phyloP scores from a whole-genome alignment of 2,797 vertebrate species.

The Halcyon smyrnensis region DNA sequence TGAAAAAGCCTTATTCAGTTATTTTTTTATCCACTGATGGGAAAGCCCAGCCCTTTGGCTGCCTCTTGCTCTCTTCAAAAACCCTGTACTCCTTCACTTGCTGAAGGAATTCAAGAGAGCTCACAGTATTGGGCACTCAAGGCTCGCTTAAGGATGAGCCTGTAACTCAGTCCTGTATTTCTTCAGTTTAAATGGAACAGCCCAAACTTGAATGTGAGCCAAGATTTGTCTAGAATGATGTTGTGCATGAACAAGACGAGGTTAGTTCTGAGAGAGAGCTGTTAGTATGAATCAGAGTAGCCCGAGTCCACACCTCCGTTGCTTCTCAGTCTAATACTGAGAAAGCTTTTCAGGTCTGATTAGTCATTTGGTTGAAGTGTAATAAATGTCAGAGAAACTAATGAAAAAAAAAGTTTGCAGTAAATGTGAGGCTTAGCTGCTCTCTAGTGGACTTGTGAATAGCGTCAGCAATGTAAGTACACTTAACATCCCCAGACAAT shows the following conservation, averaged over 20 bases:
- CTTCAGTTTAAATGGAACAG: background rate
- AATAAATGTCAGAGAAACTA: conserved; percentile 62
- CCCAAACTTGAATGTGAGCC: background rate
- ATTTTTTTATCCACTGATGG: background rate
- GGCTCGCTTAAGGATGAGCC: background rate
- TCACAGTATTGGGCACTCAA: background rate
- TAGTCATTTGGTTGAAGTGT: conserved; percentile 68
- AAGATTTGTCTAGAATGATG: background rate
- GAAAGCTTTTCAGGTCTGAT: conserved; percentile 75
- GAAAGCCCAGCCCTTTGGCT: background rate
- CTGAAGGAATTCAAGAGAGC: background rate
- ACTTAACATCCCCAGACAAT: background rate
- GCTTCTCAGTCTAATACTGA: conserved; percentile 3
- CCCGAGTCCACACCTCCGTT: background rate
- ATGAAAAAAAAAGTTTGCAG: background rate
- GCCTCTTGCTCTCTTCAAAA: background rate
- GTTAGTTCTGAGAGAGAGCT: background rate
- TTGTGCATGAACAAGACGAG: background rate
- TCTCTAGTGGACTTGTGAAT: conserved; percentile 49
- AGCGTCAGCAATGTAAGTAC: background rate
- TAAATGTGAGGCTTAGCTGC: conserved; percentile 61
- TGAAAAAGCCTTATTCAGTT: background rate
- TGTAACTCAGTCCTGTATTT: background rate
- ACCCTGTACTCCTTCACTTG: background rate
- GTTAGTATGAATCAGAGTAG: conserved; percentile 58